Base-by-base conservation (phyloP, 2,797 vertebrate genomes). In the Sorex maritimensis region DNA sequence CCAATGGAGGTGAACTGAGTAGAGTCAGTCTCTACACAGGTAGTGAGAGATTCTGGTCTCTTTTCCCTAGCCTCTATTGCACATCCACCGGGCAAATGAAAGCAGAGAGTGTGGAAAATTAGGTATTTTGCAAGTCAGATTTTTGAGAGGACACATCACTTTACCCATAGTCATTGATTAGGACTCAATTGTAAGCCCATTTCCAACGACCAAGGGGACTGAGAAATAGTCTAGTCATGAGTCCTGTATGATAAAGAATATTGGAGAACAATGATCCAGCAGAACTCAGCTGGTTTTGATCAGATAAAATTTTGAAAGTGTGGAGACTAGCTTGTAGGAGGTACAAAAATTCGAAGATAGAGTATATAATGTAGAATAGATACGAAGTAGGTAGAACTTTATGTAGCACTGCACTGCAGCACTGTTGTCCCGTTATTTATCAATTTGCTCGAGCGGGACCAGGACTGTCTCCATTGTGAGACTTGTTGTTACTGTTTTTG, bases 301-400 rank as follows among this genome's bases (percentile, higher is more conserved):
- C 44, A 15, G 23, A 84, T 5, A 74, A 41, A 28, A 90, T 19
- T 11, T 12, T 44, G 71, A 49, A 88, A 23, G 15, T 13, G 11
- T 55, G 12, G 34, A 88, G 49, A 81, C 17, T 23, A 23, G 17
- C 75, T 92, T 90, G 61, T 19, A 63, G 74, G 30, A 71, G 38
- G 30, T 82, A 11, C 26, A 71, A 19, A 73, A 49, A 26, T 61
- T 30, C 24, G 78, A 86, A 86, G 17, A 30, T 19, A 34, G 28
- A 85, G 71, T 34, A 49, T 58, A 9, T 49, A 3, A 61, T 61
- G 21, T 61, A 61, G 58, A 61, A 19, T 61, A 61, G 58, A 61
- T 52, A 52, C 11, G 11, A 52, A 52, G 49, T 11, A 52, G 49
- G 74, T 93, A 72, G 81, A 92, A 93, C 84, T 55, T 83, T 61